A percentile compares a stretch with the other conserved stretches of the same genome.
Evolutionary conservation across 2,113 vertebrate species (phyloP).

Genomic region (Hemiprocne comata): DNA sequence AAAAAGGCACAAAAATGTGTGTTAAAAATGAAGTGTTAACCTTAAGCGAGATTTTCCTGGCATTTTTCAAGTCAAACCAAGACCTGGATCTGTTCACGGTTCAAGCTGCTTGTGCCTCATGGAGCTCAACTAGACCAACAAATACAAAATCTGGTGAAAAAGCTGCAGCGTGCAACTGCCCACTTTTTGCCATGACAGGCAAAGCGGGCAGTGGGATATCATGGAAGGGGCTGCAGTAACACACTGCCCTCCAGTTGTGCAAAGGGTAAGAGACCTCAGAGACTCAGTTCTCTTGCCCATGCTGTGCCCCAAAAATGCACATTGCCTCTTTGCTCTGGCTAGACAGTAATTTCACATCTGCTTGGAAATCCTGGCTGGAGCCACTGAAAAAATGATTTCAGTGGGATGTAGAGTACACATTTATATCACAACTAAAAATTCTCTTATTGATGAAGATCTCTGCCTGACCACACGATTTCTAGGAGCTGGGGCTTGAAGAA

Average conservation of each 20-base stretch:
- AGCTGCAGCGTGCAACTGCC: background rate
- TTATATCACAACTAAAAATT: background rate
- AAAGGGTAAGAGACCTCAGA: background rate
- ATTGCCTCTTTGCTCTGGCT: background rate
- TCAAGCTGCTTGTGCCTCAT: background rate
- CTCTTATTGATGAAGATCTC: background rate
- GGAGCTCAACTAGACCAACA: background rate
- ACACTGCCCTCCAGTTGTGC: background rate
- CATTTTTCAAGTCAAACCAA: slow-evolving; percentile 15
- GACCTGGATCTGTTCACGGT: background rate
- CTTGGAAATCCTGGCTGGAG: background rate
- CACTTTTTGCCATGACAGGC: background rate
- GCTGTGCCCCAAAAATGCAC: background rate
- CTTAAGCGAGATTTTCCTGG: slow-evolving; percentile 15
- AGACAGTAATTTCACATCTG: background rate
- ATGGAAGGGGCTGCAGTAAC: background rate
- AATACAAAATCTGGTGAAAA: background rate
- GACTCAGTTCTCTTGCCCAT: background rate
- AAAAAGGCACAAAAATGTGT: slow-evolving; percentile 61
- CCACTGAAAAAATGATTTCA: background rate
- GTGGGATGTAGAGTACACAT: background rate
- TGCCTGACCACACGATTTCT: background rate
- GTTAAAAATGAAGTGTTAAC: slow-evolving; percentile 25
- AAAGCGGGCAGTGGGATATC: background rate
- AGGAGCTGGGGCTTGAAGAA: background rate